Base-by-base conservation (phyloP, 2,113 vertebrate genomes). In the Leptobrachium leishanense region DNA sequence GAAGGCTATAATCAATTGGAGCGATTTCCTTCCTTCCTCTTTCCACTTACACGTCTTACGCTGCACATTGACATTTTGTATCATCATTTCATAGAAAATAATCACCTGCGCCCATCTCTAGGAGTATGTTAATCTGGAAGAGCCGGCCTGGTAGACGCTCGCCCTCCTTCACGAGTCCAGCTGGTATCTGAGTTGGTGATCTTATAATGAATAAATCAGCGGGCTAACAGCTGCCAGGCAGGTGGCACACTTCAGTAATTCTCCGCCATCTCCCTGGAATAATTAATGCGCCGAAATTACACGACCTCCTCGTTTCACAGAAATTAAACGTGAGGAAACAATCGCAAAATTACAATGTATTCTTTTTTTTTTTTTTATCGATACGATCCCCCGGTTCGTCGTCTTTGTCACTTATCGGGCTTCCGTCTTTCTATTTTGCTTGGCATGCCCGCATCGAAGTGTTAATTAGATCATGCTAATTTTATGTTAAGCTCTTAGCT, bases 401-500 rank as follows among this genome's bases (percentile, higher is more conserved):
- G 39, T 57, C 68, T 31, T 73, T 73, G 66, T 68, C 73, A 59
- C 78, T 74, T 81, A 68, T 74, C 74, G 50, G 11, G 71, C 43
- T 74, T 81, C 78, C 72, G 64, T 31, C 57, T 81, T 50, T 62
- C 54, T 81, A 59, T 81, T 81, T 74, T 68, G 71, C 44, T 81
- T 81, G 78, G 78, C 78, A 57, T n/a, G 62, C 74, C 71, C 40
- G 15, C 53, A 44, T 68, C 64, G 68, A 65, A 67, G 53, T 43
- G 78, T 81, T 81, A 81, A 81, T 81, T 68, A 81, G 72, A 74
- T 74, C 78, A 68, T 67, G 65, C 78, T 81, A 81, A 81, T 81
- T 81, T 81, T 81, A 81, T 81, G 78, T 81, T 81, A 81, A 81
- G 78, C 78, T 81, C 42, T 68, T 41, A 43, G 78, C 54, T 68